These are phyloP conservation scores for Caenorhabditis zanzibari DNA, from an alignment of 2,888 invertebrate species.

Conservation along the genomic window DNA sequence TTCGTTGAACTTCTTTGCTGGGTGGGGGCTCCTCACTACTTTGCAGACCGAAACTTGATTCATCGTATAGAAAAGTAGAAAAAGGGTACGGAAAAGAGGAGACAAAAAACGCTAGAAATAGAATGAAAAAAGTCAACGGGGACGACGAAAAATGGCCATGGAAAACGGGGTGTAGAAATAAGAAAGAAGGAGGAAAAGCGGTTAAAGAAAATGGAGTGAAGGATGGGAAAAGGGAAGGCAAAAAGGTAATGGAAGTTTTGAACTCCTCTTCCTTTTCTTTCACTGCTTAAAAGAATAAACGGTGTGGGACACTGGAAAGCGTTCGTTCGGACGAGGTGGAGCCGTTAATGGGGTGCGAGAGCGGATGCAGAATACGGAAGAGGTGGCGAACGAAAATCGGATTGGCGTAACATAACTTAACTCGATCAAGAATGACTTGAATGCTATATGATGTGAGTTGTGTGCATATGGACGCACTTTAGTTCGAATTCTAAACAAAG, in stretches of 20 bases:
- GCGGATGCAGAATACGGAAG: conserved; percentile 52
- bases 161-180: conserved; percentile 12
- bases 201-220: conserved; percentile 27
- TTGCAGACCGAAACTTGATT: conserved; percentile 57
- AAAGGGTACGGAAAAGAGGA: conserved; percentile 15
- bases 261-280: conserved; percentile 46
- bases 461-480: conserved; percentile 1
- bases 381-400: conserved; percentile 38
- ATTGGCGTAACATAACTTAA: conserved; percentile 57
- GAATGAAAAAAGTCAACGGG: conserved; percentile 6
- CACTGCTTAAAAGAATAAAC: conserved; percentile 24
- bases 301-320: conserved; percentile 21
- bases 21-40: conserved; percentile 4
- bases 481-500: neutral
- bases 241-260: conserved; percentile 65
- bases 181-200: conserved; percentile 8
- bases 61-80: conserved; percentile 47
- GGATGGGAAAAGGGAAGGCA: conserved; percentile 40
- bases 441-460: conserved; percentile 37
- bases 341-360: conserved; percentile 51
- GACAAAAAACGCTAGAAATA: conserved; percentile 28
- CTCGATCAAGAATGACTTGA: conserved; percentile 37
- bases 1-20: conserved; percentile 62
- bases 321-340: conserved; percentile 3
- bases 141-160: neutral